Evolutionary conservation across 2,113 vertebrate genomes (phyloP).

Genomic region (Psilopogon haemacephalus): DNA sequence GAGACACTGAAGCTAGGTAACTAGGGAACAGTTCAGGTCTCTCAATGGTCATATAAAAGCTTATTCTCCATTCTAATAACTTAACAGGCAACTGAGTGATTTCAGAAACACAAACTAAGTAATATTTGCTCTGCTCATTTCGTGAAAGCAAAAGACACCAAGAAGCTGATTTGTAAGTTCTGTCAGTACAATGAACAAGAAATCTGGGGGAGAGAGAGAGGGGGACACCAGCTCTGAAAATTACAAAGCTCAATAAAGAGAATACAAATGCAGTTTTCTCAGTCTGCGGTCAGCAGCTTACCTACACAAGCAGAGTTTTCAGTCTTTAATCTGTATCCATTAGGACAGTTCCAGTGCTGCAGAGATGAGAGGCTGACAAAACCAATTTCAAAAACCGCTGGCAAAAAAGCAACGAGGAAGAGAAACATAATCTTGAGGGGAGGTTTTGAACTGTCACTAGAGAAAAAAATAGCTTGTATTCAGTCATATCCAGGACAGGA

Average conservation of each 20-base stretch:
- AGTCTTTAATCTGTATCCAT: conserved; percentile 18
- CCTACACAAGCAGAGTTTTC: conserved; percentile 77
- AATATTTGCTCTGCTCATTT: neutral
- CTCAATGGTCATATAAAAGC: neutral
- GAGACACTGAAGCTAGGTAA: neutral
- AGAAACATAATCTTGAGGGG: conserved; percentile 77
- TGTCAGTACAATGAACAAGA: neutral
- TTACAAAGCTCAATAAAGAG: neutral
- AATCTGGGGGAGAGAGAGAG: neutral
- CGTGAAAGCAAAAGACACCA: neutral
- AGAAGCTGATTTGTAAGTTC: neutral
- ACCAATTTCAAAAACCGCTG: conserved; percentile 70
- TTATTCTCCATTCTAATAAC: neutral
- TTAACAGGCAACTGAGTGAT: neutral
- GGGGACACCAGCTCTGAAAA: neutral
- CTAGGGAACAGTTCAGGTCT: neutral
- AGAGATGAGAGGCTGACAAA: conserved; percentile 51
- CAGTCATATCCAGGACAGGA: conserved; percentile 64
- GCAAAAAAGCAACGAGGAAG: conserved; percentile 66
- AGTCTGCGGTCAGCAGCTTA: conserved; percentile 71
- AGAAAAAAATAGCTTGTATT: conserved; percentile 57
- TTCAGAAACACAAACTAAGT: neutral
- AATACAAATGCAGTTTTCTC: neutral
- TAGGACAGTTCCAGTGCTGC: conserved; percentile 62
- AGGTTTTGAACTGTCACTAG: neutral